Evolutionary conservation across 2,797 vertebrate genomes (phyloP), one percentile per base, ranked within the genome.

Genomic region (Manis crassicaudata): DNA sequence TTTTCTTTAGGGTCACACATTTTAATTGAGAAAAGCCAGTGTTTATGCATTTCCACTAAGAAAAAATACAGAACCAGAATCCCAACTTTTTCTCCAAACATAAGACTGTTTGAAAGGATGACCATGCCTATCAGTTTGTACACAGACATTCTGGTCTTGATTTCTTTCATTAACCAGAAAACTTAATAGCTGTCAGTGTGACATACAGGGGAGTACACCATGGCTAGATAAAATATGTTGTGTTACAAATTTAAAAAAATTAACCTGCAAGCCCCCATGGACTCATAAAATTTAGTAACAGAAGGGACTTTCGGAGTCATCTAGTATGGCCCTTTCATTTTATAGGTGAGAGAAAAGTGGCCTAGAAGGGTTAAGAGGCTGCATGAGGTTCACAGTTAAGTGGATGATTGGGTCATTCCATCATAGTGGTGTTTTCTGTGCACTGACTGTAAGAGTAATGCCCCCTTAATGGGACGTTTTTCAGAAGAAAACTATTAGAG

Each of bases 401-500:
- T 27, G 52, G 88, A 46, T 81, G 88, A 77, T 80, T 62, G 75
- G 81, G 56, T 75, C 94, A 95, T 92, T 79, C 96, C 52, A 46
- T 90, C 94, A 73, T 68, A 35, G 54, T 81, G 40, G 52, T 92
- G 70, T 84, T 92, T 94, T 97, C 95, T 94, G 93, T 81, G 80
- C 43, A 40, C 37, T 18, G 6, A 25, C 86, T 92, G 67, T 87
- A n/a, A 89, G 88, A 91, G 88, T 29, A 37, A 84, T 37, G 76
- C 70, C 92, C 91, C 23, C 65, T 73, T 83, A 76, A 90, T 63
- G 90, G 96, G 96, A 95, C 43, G 68, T 87, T 88, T 94, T 94
- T 92, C 96, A 81, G 67, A 72, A 96, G 95, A 95, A 94, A 97
- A 79, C 89, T 67, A 90, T 86, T 88, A 86, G 95, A 84, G 91